phyloP scores from a whole-genome alignment of 2,888 invertebrate species.

The Erebia epiphron region DNA sequence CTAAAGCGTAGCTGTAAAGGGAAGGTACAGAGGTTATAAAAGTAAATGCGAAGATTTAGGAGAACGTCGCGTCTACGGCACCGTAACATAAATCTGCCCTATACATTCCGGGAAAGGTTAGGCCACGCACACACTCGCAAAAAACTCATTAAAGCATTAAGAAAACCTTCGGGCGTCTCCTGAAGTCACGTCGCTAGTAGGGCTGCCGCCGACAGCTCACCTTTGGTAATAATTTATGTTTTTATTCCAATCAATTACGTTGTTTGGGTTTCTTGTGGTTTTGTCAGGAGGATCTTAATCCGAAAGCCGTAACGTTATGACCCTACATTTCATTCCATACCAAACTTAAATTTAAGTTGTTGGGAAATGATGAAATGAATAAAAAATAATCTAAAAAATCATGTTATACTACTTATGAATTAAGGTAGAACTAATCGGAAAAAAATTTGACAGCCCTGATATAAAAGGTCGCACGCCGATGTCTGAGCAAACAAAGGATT shows the following conservation, averaged over 20 bases:
- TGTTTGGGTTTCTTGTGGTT: neutral
- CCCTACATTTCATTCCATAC: no score
- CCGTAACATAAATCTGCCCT: constrained; percentile 43
- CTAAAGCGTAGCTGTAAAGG: constrained; percentile 28
- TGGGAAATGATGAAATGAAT: neutral
- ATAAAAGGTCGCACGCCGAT: constrained; percentile 36
- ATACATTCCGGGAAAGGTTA: constrained; percentile 38
- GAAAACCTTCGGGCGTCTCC: constrained; percentile 33
- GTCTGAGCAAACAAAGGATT: constrained; percentile 43
- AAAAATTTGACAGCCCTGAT: constrained; percentile 30
- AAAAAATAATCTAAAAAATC: neutral
- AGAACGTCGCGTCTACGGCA: constrained; percentile 35
- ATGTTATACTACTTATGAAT: no score
- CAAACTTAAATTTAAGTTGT: no score
- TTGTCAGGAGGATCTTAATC: no score
- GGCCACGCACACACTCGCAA: constrained; percentile 40
- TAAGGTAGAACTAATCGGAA: no score
- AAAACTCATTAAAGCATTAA: constrained; percentile 46
- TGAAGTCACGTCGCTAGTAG: constrained; percentile 36
- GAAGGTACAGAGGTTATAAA: constrained; percentile 34
- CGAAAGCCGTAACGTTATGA: no score
- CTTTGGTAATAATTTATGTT: neutral
- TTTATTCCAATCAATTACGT: neutral
- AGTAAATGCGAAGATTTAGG: constrained; percentile 41
- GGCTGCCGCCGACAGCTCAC: constrained; percentile 24